A percentile compares a stretch with the other conserved stretches of the same genome.
These are phyloP conservation scores for Lepas anatifera DNA, from an alignment of 2,888 invertebrate genomes.

Conservation along the genomic window DNA sequence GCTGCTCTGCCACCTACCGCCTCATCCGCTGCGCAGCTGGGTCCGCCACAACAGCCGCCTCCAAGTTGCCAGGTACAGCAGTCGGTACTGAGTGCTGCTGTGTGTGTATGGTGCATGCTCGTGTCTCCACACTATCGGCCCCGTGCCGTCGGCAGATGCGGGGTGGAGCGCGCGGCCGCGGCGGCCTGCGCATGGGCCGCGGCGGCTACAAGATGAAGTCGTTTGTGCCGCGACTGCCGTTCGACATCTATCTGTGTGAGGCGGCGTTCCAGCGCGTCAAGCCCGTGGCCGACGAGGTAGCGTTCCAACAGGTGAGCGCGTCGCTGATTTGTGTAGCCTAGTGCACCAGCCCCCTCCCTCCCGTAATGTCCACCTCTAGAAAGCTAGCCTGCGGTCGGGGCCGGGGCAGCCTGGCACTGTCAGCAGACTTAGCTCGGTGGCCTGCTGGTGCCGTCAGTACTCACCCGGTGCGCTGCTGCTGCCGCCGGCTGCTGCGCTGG, in stretches of 20 bases:
- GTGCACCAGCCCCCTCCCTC: too few species aligned
- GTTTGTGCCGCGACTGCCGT: constrained; percentile 33
- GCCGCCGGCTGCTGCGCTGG: background rate
- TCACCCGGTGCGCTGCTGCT: background rate
- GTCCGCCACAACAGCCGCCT: background rate
- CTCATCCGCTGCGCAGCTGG: background rate
- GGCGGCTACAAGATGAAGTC: constrained; percentile 23
- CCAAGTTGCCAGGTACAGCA: too few species aligned
- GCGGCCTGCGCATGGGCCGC: constrained; percentile 22
- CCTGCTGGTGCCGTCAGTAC: background rate
- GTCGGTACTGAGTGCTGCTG: too few species aligned
- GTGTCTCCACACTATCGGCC: too few species aligned
- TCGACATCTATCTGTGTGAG: constrained; percentile 77
- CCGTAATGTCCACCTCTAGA: too few species aligned
- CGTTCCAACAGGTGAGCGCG: constrained; percentile 22
- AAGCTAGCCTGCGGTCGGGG: too few species aligned
- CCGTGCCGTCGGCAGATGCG: constrained; percentile 9
- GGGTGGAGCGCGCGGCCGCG: constrained; percentile 24
- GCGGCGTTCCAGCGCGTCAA: constrained; percentile 75
- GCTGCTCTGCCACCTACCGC: too few species aligned
- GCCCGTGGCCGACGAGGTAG: constrained; percentile 60
- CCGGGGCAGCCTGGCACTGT: too few species aligned
- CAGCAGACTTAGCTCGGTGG: background rate
- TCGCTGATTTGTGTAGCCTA: too few species aligned
- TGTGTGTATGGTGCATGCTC: too few species aligned